Conservation (phyloP, 2,113 vertebrate species). For the Phasianus colchicus region DNA sequence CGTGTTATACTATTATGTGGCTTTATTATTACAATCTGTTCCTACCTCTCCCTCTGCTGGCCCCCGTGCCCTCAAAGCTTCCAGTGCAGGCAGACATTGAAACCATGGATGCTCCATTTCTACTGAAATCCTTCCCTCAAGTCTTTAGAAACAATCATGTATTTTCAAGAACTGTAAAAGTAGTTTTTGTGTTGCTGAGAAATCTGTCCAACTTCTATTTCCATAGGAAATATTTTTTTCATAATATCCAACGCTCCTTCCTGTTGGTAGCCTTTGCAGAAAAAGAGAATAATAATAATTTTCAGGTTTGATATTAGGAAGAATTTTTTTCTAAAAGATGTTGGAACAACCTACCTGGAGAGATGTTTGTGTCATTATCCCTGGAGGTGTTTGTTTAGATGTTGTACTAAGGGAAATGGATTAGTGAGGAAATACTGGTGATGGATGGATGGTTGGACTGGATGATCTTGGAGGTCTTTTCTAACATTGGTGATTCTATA, state of each 20-base stretch:
- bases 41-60: constrained; percentile 4
- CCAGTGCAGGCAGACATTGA: neutral
- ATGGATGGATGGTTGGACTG: too few relatives aligned
- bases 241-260: neutral
- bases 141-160: neutral
- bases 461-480: too few relatives aligned
- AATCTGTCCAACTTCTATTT: neutral
- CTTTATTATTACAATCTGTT: constrained; percentile 71
- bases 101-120: neutral
- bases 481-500: neutral
- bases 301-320: too few relatives aligned
- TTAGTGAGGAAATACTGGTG: too few relatives aligned
- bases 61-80: neutral
- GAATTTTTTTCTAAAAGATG: neutral
- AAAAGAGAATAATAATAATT: too few relatives aligned
- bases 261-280: neutral
- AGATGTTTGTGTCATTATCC: too few relatives aligned
- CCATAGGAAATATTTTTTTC: neutral
- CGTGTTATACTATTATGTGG: constrained; percentile 49
- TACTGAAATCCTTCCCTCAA: constrained; percentile 14
- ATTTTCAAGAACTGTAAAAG: neutral
- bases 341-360: too few relatives aligned
- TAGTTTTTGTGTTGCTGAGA: neutral
- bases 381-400: too few relatives aligned
- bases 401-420: too few relatives aligned